Conservation (phyloP, 2,888 invertebrate species). For the Xylota segnis region DNA sequence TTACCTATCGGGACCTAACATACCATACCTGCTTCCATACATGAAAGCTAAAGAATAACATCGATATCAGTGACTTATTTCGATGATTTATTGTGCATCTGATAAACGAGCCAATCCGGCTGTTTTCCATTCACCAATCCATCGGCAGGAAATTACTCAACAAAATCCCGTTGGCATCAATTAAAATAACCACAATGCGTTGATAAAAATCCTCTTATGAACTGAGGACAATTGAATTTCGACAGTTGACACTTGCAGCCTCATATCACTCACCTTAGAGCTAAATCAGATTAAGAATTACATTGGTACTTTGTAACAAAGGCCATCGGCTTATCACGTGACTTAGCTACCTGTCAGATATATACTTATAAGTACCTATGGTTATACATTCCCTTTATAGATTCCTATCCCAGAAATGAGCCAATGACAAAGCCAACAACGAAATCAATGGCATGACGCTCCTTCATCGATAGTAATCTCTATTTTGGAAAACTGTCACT, state of each 20-base stretch:
- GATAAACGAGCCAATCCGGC: background rate
- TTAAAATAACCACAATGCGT: constrained; percentile 16
- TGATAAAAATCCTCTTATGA: constrained; percentile 42
- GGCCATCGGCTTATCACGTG: constrained; percentile 65
- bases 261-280: constrained; percentile 49
- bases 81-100: background rate
- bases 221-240: constrained; percentile 38
- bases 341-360: constrained; percentile 65
- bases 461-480: constrained; percentile 59
- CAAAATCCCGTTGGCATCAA: constrained; percentile 16
- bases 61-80: too few species aligned
- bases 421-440: constrained; percentile 13
- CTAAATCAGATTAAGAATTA: constrained; percentile 61
- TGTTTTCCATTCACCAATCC: background rate
- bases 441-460: constrained; percentile 45
- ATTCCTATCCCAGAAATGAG: background rate
- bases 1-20: too few species aligned
- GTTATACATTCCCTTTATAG: background rate
- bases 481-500: constrained; percentile 71
- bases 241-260: constrained; percentile 57
- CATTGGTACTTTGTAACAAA: constrained; percentile 57
- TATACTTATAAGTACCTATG: too few species aligned
- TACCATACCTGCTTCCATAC: too few species aligned
- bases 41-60: too few species aligned
- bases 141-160: constrained; percentile 48